phyloP scores from a whole-genome alignment of 2,113 vertebrate genomes.

The Trichomycterus rosablanca region DNA sequence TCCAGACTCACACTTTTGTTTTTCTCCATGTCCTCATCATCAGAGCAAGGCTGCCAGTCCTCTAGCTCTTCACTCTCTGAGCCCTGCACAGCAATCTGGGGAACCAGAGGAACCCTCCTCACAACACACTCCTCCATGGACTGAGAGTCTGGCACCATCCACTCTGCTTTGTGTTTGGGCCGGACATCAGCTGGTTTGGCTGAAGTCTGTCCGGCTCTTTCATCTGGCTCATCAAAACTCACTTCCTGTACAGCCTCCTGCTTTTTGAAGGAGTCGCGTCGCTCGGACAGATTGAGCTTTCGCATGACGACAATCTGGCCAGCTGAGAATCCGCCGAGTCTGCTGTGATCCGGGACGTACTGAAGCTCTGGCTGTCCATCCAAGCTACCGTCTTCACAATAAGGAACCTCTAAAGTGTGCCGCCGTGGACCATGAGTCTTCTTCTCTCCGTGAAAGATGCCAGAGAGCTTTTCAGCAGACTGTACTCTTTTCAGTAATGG shows the following conservation, averaged over 20 bases:
- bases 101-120: conserved; percentile 65
- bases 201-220: conserved; percentile 42
- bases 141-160: conserved; percentile 50
- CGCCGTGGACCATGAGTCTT: conserved; percentile 64
- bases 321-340: conserved; percentile 55
- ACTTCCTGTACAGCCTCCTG: conserved; percentile 96
- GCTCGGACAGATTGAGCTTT: conserved; percentile 88
- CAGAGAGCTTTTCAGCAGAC: conserved; percentile 82
- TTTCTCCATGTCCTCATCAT: conserved; percentile 53
- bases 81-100: conserved; percentile 85
- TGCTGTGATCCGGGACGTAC: conserved; percentile 55
- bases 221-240: conserved; percentile 87
- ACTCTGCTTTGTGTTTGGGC: conserved; percentile 51
- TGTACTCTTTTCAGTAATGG: conserved; percentile 87
- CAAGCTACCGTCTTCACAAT: conserved; percentile 58
- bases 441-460: conserved; percentile 70
- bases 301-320: conserved; percentile 85
- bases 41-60: conserved; percentile 69
- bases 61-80: conserved; percentile 76
- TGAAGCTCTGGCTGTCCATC: conserved; percentile 32
- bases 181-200: not conserved
- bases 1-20: conserved; percentile 18
- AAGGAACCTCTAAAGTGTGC: conserved; percentile 72
- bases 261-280: conserved; percentile 94
- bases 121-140: conserved; percentile 45